phyloP scores from a whole-genome alignment of 2,797 vertebrate genomes.

The Sebastes iracundus region DNA sequence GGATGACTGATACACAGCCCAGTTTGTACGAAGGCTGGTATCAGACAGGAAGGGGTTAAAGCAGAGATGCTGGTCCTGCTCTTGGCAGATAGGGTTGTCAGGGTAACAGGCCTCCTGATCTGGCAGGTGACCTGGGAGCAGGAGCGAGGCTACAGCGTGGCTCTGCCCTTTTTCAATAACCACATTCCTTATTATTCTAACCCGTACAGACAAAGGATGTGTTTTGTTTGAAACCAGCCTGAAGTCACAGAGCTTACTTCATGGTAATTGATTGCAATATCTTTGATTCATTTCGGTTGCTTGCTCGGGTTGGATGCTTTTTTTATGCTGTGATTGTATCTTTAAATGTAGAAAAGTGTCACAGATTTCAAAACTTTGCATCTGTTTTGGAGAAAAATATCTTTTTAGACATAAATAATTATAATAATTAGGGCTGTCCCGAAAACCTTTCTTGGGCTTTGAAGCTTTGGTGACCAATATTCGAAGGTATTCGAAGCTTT shows the following conservation, averaged over 20 bases:
- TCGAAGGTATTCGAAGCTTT: neutral
- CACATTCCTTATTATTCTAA: slow-evolving; percentile 43
- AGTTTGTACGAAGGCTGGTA: neutral
- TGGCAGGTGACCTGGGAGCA: slow-evolving; percentile 95
- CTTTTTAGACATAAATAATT: neutral
- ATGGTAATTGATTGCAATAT: neutral
- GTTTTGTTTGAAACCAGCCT: slow-evolving; percentile 74
- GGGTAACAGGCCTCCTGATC: slow-evolving; percentile 94
- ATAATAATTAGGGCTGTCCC: too few relatives aligned
- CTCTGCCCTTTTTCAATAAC: slow-evolving; percentile 58
- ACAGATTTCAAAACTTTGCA: neutral
- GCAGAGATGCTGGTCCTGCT: slow-evolving; percentile 88
- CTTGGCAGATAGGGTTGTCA: slow-evolving; percentile 93
- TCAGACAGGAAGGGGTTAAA: slow-evolving; percentile 85
- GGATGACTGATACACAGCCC: neutral
- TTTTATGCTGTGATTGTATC: neutral
- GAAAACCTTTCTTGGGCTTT: too few relatives aligned
- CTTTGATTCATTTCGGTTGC: neutral
- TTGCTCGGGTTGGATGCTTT: neutral
- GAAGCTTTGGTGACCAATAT: neutral
- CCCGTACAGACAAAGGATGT: slow-evolving; percentile 54
- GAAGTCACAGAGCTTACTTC: neutral
- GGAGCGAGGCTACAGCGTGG: slow-evolving; percentile 79
- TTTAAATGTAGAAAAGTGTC: neutral
- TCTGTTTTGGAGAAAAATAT: neutral